Percentiles rank a stretch among this genome's conserved stretches.
Evolutionary conservation across 2,113 vertebrate genomes (phyloP).

Genomic region (Mystacornis crossleyi): DNA sequence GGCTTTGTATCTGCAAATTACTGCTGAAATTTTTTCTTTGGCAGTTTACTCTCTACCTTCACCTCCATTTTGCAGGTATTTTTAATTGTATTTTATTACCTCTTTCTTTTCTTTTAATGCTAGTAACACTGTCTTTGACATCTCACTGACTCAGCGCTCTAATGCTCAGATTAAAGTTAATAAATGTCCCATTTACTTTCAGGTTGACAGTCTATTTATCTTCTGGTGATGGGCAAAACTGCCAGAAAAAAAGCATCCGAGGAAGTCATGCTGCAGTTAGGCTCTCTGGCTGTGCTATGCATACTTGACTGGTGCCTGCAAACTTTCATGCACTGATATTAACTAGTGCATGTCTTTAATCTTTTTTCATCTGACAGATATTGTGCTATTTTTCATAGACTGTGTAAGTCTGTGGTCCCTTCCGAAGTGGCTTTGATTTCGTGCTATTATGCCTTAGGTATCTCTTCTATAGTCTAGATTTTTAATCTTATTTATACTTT

Average conservation of each 20-base stretch:
- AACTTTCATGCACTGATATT: constrained; percentile 13
- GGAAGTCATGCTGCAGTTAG: not conserved
- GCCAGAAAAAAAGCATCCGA: not conserved
- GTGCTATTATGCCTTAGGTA: not conserved
- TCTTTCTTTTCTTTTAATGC: not conserved
- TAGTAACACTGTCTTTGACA: not conserved
- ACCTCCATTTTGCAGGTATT: not conserved
- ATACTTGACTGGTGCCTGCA: not conserved
- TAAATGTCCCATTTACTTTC: constrained; percentile 52
- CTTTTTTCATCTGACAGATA: not conserved
- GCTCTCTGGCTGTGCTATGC: not conserved
- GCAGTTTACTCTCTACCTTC: not conserved
- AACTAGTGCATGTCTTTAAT: not conserved
- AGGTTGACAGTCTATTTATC: constrained; percentile 47
- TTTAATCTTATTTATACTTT: not conserved
- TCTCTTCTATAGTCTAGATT: not conserved
- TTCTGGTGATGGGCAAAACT: constrained; percentile 8
- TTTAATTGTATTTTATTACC: not conserved
- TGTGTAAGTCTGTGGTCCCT: not conserved
- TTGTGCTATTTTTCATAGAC: not conserved
- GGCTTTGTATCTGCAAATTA: not conserved
- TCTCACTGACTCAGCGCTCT: not conserved
- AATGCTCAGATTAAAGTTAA: constrained; percentile 35
- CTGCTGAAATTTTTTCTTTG: not conserved
- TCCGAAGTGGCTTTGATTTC: not conserved